Base-by-base conservation (phyloP, 64 coral and sea anemone species). In the Cladopsammia gracilis region DNA sequence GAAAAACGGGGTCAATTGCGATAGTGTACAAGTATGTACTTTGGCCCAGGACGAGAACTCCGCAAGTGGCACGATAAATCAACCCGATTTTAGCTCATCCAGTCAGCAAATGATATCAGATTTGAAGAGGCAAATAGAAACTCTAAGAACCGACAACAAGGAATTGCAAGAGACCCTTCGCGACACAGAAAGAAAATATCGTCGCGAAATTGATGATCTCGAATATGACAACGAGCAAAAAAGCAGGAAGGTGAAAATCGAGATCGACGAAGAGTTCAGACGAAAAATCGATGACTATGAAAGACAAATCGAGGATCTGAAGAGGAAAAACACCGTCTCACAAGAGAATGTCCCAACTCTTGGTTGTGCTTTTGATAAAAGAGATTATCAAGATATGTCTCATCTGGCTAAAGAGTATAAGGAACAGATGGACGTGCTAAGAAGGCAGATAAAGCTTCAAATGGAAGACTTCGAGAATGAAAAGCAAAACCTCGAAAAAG, bases 391-490 rank as follows among this genome's bases (percentile, higher is more conserved):
- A 48, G 57, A 49, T 48, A 14, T 34, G 19, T 43, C 22, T 59
- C 19, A 93, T 5, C 60, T 85, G 47, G 25, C 70, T 13, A 61
- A 19, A 56, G 70, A 78, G 47, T 58, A 93, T 25, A 74, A 80
- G 5, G 80, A 93, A 12, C 80, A 93, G 42, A 76, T 84, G 26
- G 75, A 93, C 10, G 91, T 70, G 46, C 73, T 87, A 46, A 44
- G 72, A 77, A 86, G 43, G 57, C 80, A 93, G 64, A 76, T 93
- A 14, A 87, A 54, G 42, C 48, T 76, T 26, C 83, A 86, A 77
- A 57, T 86, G 70, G 91, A 93, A 20, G 64, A 70, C 22, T 85
- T 93, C 70, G 71, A 56, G 25, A 86, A 47, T 42, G 91, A 93
- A 14, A 91, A 83, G 54, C 44, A 62, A 75, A 62, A 60, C 20